Base-by-base conservation (phyloP, 2,113 vertebrate species). In the Willisornis vidua region DNA sequence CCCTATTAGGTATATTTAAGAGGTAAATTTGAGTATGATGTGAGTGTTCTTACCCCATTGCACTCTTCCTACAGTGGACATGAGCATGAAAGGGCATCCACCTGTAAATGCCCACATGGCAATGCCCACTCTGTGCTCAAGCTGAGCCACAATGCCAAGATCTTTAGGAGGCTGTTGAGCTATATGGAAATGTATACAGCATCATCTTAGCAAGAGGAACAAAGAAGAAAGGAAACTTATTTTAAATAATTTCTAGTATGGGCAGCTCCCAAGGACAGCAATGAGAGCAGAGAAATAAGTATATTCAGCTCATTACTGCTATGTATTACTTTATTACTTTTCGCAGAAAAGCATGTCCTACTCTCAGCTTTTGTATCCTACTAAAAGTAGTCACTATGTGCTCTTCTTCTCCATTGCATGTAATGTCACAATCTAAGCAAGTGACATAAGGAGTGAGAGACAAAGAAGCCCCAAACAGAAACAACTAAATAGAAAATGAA, bases 41-140 rank as follows among this genome's bases (percentile, higher is more conserved):
- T 33, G 18, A 46, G 12, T 26, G 31, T 45, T 78, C 23, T 79
- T 66, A 52, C 46, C 14, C 29, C 67, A 26, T 9, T 19, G 43
- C 19, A 18, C n/a, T 52, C 45, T 75, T 43, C 0, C 0, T 35
- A 20, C 6, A 1, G 57, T n/a, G 23, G 35, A 11, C 25, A 6
- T 3, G 13, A 37, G 45, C 74, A 43, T 17, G 48, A 52, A 78
- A 57, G 26, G 17, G 37, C 0, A 2, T 14, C 41, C 67, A 2
- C 26, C 11, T 45, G 18, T 25, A 54, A 57, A 52, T 9, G 3
- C 3, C 3, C 17, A 9, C 33, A 23, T 70, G 31, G 35, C 6
- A 15, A 1, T 48, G 80, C 52, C 66, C 14, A 2, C 8, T 1
- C 14, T 22, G n/a, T n/a, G 31, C 33, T 29, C 26, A 15, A 11